Evolutionary conservation across 1,140 invertebrate species (phyloP).

Genomic region (Eriocheir sinensis): DNA sequence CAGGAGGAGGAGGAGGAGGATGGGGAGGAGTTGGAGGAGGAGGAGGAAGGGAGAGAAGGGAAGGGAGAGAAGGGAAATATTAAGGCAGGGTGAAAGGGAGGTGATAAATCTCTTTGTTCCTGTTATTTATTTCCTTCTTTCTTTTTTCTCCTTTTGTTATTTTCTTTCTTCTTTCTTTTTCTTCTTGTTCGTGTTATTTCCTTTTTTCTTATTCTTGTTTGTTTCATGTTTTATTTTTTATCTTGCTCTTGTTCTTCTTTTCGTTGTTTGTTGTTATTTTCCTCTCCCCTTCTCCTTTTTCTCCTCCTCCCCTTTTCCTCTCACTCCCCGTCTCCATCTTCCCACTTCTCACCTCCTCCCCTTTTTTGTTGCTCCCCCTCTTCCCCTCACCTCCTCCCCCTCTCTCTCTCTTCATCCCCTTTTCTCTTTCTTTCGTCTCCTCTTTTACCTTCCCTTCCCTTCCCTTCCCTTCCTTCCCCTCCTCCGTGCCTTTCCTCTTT

Average conservation of each 20-base stretch:
- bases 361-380: neutral
- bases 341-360: neutral
- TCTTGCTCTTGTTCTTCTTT: no score
- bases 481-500: neutral
- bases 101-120: no score
- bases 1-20: neutral
- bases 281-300: no score
- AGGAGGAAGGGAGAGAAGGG: neutral
- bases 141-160: neutral
- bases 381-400: neutral
- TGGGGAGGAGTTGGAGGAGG: neutral
- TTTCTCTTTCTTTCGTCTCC: neutral
- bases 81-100: neutral
- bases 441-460: neutral
- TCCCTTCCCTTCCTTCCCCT: neutral
- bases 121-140: neutral
- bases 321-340: no score
- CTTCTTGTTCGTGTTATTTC: neutral
- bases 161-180: neutral
- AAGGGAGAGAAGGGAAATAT: neutral
- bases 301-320: no score
- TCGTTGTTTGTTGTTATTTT: no score
- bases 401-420: neutral
- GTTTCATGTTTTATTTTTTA: no score
- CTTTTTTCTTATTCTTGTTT: no score